Evolutionary conservation across 2,888 invertebrate species (phyloP), one percentile per base, ranked within the genome.

Genomic region (Amphipyra tragopoginis): DNA sequence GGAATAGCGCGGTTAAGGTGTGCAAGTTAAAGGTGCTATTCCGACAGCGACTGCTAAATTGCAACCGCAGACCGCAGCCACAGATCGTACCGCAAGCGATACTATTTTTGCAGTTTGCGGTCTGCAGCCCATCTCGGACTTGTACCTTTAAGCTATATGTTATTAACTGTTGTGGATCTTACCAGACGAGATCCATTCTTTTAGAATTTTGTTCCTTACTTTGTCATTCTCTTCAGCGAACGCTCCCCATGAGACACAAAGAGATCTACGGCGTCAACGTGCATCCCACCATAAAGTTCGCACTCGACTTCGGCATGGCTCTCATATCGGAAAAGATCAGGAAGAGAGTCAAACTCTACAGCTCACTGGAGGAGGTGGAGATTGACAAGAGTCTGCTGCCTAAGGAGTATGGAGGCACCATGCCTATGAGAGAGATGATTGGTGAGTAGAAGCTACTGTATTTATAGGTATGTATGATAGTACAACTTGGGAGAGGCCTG

Each of bases 351-450:
- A 95, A 93, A 68, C 93, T 97, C 36, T 96, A 96, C 86, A 96
- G 96, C 10, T 93, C 95, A 40, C 80, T 96, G 7, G 96, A 96
- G 0, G 96, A 97, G 6, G 93, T 96, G 1, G 91, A 95, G 77
- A 94, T 97, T 66, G 96, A 97, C 72, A 91, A 94, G 67, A 95
- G 90, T 56, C 92, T 97, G 71, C 87, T 98, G 55, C 98, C 98
- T 0, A 96, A 96, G 77, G 98, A 98, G 84, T 98, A 98, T 80
- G 98, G 98, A 5, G 98, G 98, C 8, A 95, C 93, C n/a, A 96
- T 97, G 92, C 97, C 97, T 0, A 96, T 98, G 96, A 95, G 96
- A 49, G 96, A 97, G 84, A 97, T 98, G 97, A 97, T 98, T 72
- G 96, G 97, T 97, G 85, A 56, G 45, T 52, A 45, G 52, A 6